phyloP scores from a whole-genome alignment of 2,888 invertebrate species.

The Falcaria lacertinaria region DNA sequence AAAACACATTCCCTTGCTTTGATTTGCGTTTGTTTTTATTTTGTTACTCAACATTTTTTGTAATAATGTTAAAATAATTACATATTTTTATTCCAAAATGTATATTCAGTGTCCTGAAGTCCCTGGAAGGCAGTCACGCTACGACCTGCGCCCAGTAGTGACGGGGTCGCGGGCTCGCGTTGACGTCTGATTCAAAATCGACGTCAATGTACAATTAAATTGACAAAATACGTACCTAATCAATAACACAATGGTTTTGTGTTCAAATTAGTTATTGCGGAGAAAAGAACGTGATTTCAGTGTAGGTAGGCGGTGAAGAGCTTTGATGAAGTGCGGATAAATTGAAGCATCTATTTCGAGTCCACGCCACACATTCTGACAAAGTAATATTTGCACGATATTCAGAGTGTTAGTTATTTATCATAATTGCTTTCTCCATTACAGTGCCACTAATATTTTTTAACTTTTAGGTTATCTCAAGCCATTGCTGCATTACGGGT shows the following conservation, averaged over 20 bases:
- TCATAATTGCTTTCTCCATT: not conserved
- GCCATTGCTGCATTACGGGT: constrained; percentile 61
- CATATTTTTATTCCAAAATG: constrained; percentile 5
- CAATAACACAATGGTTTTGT: constrained; percentile 54
- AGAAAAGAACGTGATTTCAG: constrained; percentile 26
- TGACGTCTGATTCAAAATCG: constrained; percentile 51
- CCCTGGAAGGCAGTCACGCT: constrained; percentile 42
- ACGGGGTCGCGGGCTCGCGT: constrained; percentile 51
- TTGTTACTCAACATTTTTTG: not conserved
- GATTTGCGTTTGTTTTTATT: no score
- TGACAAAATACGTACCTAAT: constrained; percentile 42
- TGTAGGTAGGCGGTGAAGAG: constrained; percentile 26
- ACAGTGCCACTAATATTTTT: constrained; percentile 3
- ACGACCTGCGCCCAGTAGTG: constrained; percentile 65
- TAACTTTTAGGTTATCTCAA: constrained; percentile 13
- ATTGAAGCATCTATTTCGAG: constrained; percentile 49
- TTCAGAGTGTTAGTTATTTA: constrained; percentile 13
- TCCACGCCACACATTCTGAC: constrained; percentile 37
- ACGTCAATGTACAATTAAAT: constrained; percentile 38
- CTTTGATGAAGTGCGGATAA: constrained; percentile 49
- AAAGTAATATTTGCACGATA: constrained; percentile 25
- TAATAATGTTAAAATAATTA: constrained; percentile 2
- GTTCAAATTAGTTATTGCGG: constrained; percentile 29
- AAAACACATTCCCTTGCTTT: not conserved
- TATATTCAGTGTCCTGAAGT: constrained; percentile 38